Evolutionary conservation across 1,140 invertebrate genomes (phyloP).

Genomic region (Polypedilum pembai): DNA sequence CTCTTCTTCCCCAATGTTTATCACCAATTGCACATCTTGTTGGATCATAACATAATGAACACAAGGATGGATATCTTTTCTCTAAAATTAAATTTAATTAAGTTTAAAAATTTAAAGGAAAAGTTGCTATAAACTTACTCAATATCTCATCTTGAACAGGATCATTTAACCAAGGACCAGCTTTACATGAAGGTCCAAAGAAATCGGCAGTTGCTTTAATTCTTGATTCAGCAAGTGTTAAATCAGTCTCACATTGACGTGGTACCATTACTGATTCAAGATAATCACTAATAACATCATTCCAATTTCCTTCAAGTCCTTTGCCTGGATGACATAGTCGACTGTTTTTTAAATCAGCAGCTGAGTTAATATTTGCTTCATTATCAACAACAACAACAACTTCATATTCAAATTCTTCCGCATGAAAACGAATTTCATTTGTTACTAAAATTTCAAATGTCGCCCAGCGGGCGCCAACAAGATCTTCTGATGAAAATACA

Average conservation of each 20-base stretch:
- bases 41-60: slow-evolving; percentile 57
- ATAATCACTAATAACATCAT: slow-evolving; percentile 60
- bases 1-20: slow-evolving; percentile 70
- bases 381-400: slow-evolving; percentile 64
- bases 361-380: slow-evolving; percentile 43
- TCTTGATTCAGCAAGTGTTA: slow-evolving; percentile 63
- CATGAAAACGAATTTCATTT: slow-evolving; percentile 54
- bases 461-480: slow-evolving; percentile 61
- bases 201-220: slow-evolving; percentile 58
- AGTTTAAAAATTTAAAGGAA: neutral
- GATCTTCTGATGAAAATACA: slow-evolving; percentile 71
- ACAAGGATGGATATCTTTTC: slow-evolving; percentile 59
- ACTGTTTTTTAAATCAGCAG: slow-evolving; percentile 55
- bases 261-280: slow-evolving; percentile 62
- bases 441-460: slow-evolving; percentile 59
- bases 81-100: slow-evolving; percentile 44
- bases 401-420: slow-evolving; percentile 55
- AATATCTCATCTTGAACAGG: slow-evolving; percentile 53
- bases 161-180: slow-evolving; percentile 72
- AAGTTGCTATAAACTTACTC: slow-evolving; percentile 49
- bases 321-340: slow-evolving; percentile 69
- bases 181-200: slow-evolving; percentile 68
- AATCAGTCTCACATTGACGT: slow-evolving; percentile 53
- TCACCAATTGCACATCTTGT: slow-evolving; percentile 57
- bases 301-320: slow-evolving; percentile 56